phyloP scores from a whole-genome alignment of 37 sponge, comb jelly and placozoan species.

The Halichondria panicea region DNA sequence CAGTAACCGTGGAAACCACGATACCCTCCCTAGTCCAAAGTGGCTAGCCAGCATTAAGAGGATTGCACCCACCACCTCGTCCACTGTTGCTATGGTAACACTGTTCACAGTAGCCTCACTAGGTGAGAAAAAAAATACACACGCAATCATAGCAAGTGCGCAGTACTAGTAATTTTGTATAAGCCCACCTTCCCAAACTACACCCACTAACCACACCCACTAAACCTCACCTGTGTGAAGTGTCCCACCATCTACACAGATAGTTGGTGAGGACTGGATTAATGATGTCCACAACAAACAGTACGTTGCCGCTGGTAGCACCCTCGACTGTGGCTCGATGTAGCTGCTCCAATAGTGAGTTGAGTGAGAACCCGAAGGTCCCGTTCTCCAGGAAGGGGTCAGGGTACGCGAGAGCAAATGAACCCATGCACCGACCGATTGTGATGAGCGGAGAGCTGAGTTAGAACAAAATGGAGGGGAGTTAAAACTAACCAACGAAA shows the following conservation, averaged over 20 bases:
- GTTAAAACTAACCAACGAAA: background rate
- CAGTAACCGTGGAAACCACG: constrained; percentile 17
- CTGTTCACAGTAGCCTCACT: too few species aligned
- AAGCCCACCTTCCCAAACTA: background rate
- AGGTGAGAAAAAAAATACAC: too few species aligned
- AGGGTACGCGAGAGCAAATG: constrained; percentile 34
- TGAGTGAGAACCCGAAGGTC: constrained; percentile 20
- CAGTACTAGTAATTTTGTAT: background rate
- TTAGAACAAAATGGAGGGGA: background rate
- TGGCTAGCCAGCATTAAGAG: constrained; percentile 15
- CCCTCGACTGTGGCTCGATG: constrained; percentile 2
- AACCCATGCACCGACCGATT: constrained; percentile 53
- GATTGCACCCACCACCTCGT: constrained; percentile 4
- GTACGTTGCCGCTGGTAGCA: constrained; percentile 18
- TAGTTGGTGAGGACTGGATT: constrained; percentile 48
- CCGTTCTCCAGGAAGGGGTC: constrained; percentile 21
- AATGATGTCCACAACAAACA: constrained; percentile 39
- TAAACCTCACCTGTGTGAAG: background rate
- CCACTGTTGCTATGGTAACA: background rate
- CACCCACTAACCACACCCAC: background rate
- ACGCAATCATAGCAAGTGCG: background rate
- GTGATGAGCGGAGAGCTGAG: constrained; percentile 33
- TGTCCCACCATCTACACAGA: background rate
- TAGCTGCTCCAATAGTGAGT: constrained; percentile 21
- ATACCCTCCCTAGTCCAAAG: constrained; percentile 2